These are phyloP conservation scores for Callyntrura guangdongensis DNA, from an alignment of 2,888 invertebrate species.

Conservation along the genomic window DNA sequence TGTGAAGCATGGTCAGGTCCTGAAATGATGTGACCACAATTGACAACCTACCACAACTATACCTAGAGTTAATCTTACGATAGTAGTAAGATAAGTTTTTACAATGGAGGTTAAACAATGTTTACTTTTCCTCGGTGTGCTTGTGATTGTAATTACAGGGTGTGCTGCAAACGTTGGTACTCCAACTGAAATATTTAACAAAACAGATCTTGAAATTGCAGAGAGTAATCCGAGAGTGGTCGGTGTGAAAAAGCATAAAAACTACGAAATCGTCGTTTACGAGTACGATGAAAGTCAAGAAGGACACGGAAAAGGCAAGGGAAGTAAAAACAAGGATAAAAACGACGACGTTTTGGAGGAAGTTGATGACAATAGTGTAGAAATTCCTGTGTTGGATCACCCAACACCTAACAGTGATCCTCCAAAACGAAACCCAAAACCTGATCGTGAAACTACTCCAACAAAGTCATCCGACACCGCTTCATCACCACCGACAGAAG, in stretches of 20 bases:
- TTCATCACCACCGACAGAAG: neutral
- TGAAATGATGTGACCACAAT: conserved; percentile 12
- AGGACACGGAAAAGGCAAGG: neutral
- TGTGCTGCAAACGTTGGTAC: conserved; percentile 57
- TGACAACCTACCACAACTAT: conserved; percentile 29
- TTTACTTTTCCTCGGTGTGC: neutral
- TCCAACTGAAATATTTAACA: conserved; percentile 73
- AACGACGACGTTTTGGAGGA: conserved; percentile 4
- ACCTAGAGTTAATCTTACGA: neutral
- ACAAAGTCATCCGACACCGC: conserved; percentile 14
- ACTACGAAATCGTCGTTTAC: conserved; percentile 82
- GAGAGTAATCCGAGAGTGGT: conserved; percentile 73
- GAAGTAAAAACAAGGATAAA: neutral
- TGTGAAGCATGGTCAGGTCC: conserved; percentile 34
- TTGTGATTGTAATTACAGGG: conserved; percentile 49
- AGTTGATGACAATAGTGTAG: conserved; percentile 62
- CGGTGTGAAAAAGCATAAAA: conserved; percentile 82
- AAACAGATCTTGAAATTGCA: conserved; percentile 64
- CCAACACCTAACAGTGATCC: conserved; percentile 36
- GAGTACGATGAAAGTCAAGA: conserved; percentile 79
- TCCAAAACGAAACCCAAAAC: neutral
- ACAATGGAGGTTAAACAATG: conserved; percentile 10
- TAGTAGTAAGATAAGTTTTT: neutral
- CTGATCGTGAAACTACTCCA: neutral
- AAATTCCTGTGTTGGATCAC: conserved; percentile 64